Evolutionary conservation across 1,140 invertebrate species (phyloP).

Genomic region (Heliothis subflexa): DNA sequence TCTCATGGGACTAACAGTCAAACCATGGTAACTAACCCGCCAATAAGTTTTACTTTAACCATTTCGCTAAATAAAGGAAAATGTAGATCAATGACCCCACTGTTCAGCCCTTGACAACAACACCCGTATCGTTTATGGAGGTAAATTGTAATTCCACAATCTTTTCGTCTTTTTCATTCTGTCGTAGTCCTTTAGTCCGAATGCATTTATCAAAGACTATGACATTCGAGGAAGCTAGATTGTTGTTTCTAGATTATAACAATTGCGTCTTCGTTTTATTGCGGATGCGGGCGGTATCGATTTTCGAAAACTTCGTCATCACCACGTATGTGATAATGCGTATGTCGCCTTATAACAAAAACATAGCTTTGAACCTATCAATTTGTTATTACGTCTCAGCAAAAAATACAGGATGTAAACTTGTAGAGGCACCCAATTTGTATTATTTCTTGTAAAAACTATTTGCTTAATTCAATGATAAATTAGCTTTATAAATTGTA

Average conservation of each 20-base stretch:
- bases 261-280: not conserved
- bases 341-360: not conserved
- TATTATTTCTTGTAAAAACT: conserved; percentile 1
- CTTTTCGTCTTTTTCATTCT: no score
- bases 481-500: not conserved
- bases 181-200: no score
- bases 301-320: not conserved
- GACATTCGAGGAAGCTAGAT: not conserved
- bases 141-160: no score
- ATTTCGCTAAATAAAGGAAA: no score
- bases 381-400: not conserved
- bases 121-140: no score
- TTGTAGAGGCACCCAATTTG: not conserved
- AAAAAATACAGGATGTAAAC: conserved; percentile 15
- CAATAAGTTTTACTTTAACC: no score
- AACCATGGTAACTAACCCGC: no score
- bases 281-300: conserved; percentile 38
- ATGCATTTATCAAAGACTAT: not conserved
- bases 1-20: no score
- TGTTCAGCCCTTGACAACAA: no score
- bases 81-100: no score
- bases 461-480: not conserved
- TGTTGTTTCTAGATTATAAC: not conserved
- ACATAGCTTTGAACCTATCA: not conserved
- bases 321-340: conserved; percentile 30